phyloP scores from a whole-genome alignment of 2,113 vertebrate species.

The Ciconia maguari region DNA sequence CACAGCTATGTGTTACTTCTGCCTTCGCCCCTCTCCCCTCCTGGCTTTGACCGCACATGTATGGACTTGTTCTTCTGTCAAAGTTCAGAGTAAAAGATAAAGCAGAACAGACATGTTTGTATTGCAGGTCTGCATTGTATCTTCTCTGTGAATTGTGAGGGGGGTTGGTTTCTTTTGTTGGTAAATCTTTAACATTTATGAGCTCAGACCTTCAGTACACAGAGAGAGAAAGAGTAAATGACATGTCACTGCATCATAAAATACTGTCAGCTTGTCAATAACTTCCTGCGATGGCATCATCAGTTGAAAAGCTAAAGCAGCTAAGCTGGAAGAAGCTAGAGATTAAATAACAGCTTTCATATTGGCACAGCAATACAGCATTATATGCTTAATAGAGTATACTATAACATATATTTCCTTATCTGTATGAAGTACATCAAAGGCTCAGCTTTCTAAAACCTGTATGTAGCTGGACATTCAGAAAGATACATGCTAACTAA shows the following conservation, averaged over 20 bases:
- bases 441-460: constrained; percentile 49
- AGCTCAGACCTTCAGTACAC: not conserved
- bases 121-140: not conserved
- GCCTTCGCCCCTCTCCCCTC: not conserved
- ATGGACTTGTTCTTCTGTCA: not conserved
- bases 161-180: not conserved
- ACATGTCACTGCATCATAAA: constrained; percentile 8
- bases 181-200: constrained; percentile 25
- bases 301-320: constrained; percentile 24
- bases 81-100: constrained; percentile 2
- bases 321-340: constrained; percentile 30
- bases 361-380: not conserved
- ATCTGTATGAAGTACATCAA: constrained; percentile 49
- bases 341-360: constrained; percentile 49
- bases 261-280: constrained; percentile 31
- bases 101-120: not conserved
- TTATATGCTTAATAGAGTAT: not conserved
- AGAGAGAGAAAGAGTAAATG: constrained; percentile 11
- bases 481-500: constrained; percentile 6
- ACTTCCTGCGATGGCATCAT: constrained; percentile 45
- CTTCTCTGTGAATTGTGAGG: not conserved
- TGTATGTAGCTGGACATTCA: not conserved
- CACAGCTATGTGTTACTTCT: not conserved
- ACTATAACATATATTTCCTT: constrained; percentile 38
- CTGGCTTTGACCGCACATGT: not conserved